Conservation (phyloP, 2,113 vertebrate species). For the Aspidoscelis tigris region DNA sequence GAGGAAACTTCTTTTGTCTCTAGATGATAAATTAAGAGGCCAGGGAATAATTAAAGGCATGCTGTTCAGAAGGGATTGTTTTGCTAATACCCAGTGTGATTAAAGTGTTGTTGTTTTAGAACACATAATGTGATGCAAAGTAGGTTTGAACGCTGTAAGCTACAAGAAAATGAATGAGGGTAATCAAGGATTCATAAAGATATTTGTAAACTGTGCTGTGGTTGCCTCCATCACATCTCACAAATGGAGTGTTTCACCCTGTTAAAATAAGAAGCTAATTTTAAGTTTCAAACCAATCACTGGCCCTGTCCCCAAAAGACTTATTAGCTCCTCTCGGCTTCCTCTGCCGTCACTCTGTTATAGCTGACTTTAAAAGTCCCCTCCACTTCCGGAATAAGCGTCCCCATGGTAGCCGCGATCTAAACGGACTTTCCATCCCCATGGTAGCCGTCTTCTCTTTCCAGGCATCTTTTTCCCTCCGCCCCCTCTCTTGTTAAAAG, state of each 20-base stretch:
- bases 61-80: slow-evolving; percentile 48
- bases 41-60: slow-evolving; percentile 51
- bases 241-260: slow-evolving; percentile 25
- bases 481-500: too few relatives aligned
- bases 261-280: background rate
- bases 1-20: slow-evolving; percentile 44
- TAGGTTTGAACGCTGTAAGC: background rate
- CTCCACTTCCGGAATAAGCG: too few relatives aligned
- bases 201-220: slow-evolving; percentile 29
- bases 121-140: slow-evolving; percentile 10
- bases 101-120: slow-evolving; percentile 28
- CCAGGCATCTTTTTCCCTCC: too few relatives aligned
- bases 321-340: too few relatives aligned
- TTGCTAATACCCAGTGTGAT: slow-evolving; percentile 39
- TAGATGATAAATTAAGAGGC: slow-evolving; percentile 48
- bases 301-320: too few relatives aligned
- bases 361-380: too few relatives aligned
- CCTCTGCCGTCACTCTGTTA: too few relatives aligned
- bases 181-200: slow-evolving; percentile 40
- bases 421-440: too few relatives aligned
- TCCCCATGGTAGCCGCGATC: too few relatives aligned
- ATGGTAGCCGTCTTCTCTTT: too few relatives aligned
- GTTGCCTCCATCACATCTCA: slow-evolving; percentile 31
- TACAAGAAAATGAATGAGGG: slow-evolving; percentile 18
- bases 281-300: background rate